Percentiles rank a stretch among this genome's conserved stretches.
phyloP scores from a whole-genome alignment of 2,113 vertebrate genomes.

The Rhipidura dahli region DNA sequence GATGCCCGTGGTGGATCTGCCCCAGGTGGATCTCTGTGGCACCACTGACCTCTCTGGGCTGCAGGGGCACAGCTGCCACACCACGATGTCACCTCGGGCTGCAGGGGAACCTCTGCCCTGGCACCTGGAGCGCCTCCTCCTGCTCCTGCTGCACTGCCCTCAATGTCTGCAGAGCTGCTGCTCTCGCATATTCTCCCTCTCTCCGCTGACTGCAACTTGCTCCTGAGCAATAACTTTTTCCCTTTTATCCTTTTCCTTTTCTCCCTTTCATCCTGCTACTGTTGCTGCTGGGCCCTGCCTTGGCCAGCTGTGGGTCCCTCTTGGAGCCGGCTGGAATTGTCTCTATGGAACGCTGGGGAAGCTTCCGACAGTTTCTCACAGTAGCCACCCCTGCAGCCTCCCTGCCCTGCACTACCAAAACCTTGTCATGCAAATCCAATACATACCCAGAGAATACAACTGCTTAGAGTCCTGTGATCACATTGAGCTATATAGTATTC shows the following conservation, averaged over 20 bases:
- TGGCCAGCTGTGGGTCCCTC: fast-evolving
- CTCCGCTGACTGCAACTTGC: neutral
- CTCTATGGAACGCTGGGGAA: fast-evolving
- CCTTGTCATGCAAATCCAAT: neutral
- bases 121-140: neutral
- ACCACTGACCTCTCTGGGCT: neutral
- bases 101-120: neutral
- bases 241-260: neutral
- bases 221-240: neutral
- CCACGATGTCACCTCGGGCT: fast-evolving
- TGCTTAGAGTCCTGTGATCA: neutral
- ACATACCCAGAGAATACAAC: neutral
- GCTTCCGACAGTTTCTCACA: neutral
- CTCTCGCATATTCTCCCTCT: neutral
- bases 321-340: neutral
- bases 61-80: neutral
- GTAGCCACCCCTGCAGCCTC: neutral
- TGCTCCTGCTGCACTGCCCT: neutral
- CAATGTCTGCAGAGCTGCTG: neutral
- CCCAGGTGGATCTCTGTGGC: neutral
- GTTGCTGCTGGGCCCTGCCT: fast-evolving
- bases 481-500: neutral
- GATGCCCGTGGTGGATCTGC: neutral
- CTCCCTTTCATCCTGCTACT: neutral
- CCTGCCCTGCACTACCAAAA: neutral